Conservation (phyloP, 2,113 vertebrate species). For the Pteronura brasiliensis region DNA sequence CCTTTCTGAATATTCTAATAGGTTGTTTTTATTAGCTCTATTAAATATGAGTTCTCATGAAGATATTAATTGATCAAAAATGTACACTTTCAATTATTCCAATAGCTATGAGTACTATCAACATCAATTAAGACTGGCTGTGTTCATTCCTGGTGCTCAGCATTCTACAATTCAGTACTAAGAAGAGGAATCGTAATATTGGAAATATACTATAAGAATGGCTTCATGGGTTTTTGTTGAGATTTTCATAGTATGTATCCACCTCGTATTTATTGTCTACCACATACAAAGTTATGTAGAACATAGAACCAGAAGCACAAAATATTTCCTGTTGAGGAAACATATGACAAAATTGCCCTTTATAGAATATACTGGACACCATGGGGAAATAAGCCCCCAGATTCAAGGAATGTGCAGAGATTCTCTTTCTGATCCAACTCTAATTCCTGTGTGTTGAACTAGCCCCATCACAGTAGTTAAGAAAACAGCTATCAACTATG, state of each 20-base stretch:
- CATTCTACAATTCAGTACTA: background rate
- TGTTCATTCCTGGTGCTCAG: background rate
- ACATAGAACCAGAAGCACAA: background rate
- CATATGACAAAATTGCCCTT: background rate
- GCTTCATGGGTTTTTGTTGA: background rate
- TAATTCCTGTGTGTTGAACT: background rate
- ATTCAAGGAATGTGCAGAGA: background rate
- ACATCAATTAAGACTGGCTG: background rate
- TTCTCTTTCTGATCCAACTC: background rate
- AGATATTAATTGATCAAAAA: constrained; percentile 23
- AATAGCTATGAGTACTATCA: background rate
- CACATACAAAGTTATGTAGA: background rate
- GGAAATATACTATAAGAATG: background rate
- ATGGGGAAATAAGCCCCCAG: background rate
- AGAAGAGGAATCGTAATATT: background rate
- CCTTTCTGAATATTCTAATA: constrained; percentile 31
- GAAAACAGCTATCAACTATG: background rate
- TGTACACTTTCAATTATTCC: background rate
- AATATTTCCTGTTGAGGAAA: background rate
- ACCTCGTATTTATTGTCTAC: background rate
- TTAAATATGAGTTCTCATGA: background rate
- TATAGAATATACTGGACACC: background rate
- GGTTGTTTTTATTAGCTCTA: constrained; percentile 19
- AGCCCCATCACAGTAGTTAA: background rate
- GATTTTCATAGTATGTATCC: background rate